phyloP scores from a whole-genome alignment of 92 coral and sea anemone genomes.

The Diadumene lineata region DNA sequence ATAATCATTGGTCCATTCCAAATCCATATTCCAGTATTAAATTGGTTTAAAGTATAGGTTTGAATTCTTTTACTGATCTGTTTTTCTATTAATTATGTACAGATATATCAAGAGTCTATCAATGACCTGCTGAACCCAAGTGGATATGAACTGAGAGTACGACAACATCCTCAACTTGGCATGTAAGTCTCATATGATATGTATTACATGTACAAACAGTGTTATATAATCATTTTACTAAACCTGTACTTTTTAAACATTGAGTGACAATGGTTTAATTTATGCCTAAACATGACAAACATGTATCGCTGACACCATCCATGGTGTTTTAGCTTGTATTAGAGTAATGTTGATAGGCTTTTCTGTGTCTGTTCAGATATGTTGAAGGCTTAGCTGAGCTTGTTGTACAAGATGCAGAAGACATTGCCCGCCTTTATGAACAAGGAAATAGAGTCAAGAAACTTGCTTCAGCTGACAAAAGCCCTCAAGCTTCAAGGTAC shows the following conservation, averaged over 20 bases:
- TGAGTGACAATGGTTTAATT: too few relatives aligned
- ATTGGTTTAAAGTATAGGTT: not conserved
- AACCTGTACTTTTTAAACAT: too few relatives aligned
- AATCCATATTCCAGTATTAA: too few relatives aligned
- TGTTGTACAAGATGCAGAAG: conserved; percentile 87
- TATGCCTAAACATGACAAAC: too few relatives aligned
- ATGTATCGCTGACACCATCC: too few relatives aligned
- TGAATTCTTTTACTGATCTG: not conserved
- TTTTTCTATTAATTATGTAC: not conserved
- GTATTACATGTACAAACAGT: too few relatives aligned
- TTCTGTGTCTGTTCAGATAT: conserved; percentile 49
- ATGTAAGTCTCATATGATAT: conserved; percentile 71
- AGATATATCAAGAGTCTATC: conserved; percentile 89
- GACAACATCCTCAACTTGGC: conserved; percentile 96
- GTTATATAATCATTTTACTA: too few relatives aligned
- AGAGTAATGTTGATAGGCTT: not conserved
- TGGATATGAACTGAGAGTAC: conserved; percentile 86
- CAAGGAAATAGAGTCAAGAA: conserved; percentile 96
- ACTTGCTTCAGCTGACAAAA: conserved; percentile 86
- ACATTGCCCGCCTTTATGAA: conserved; percentile 83
- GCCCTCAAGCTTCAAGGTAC: conserved; percentile 78
- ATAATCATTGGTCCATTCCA: too few relatives aligned
- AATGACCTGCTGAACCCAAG: conserved; percentile 93
- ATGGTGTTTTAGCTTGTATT: too few relatives aligned
- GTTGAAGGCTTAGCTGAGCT: conserved; percentile 94